Percentiles rank a stretch among this genome's conserved stretches.
Evolutionary conservation across 2,113 vertebrate species (phyloP).

Genomic region (Hemicordylus capensis): DNA sequence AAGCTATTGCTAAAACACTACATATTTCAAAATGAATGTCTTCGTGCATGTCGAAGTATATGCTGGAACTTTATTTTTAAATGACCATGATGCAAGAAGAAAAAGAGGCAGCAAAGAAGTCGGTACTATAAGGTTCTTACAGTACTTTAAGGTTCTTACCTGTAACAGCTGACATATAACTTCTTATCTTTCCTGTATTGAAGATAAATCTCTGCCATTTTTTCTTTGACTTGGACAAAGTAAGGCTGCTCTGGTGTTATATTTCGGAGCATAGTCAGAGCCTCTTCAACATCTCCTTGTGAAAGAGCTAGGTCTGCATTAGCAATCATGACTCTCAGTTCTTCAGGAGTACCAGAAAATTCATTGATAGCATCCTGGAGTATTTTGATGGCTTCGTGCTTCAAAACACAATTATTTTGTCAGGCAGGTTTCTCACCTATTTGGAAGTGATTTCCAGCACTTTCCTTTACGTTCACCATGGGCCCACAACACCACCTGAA

Average conservation of each 20-base stretch:
- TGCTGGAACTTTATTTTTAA: background rate
- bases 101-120: background rate
- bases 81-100: background rate
- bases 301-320: conserved; percentile 90
- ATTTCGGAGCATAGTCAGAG: conserved; percentile 90
- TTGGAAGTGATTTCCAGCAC: background rate
- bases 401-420: conserved; percentile 46
- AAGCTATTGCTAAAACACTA: background rate
- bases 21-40: background rate
- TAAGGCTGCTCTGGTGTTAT: conserved; percentile 91
- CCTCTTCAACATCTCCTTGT: conserved; percentile 88
- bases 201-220: conserved; percentile 95
- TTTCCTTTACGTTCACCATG: background rate
- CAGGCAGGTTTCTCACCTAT: background rate
- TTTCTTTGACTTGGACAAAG: conserved; percentile 92
- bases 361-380: conserved; percentile 97
- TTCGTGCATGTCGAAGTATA: background rate
- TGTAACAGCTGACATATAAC: conserved; percentile 91
- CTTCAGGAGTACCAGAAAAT: conserved; percentile 93
- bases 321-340: conserved; percentile 89
- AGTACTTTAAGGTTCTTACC: conserved; percentile 76
- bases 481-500: no score
- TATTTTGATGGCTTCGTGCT: conserved; percentile 96
- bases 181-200: conserved; percentile 92
- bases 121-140: no score